These are phyloP conservation scores for Monochamus alternatus DNA, from an alignment of 2,888 invertebrate genomes.

Conservation along the genomic window DNA sequence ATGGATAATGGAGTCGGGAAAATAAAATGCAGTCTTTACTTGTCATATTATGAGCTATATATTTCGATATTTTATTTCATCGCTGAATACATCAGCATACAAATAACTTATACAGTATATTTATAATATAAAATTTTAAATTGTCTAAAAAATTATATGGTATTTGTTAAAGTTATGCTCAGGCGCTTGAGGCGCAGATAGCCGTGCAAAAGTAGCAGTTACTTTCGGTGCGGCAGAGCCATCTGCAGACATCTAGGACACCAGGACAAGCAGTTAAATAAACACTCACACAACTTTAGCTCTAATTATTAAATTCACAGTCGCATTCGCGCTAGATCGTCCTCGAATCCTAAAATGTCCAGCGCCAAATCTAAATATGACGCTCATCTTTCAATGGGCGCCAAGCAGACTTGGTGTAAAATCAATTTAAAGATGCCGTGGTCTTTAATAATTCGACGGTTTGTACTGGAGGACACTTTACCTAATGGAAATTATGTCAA, in stretches of 20 bases:
- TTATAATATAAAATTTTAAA: constrained; percentile 48
- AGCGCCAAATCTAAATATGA: constrained; percentile 35
- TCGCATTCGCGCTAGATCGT: constrained; percentile 66
- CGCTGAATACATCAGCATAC: constrained; percentile 53
- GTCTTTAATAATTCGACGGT: background rate
- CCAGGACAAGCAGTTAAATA: constrained; percentile 70
- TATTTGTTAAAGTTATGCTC: constrained; percentile 54
- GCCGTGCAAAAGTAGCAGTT: constrained; percentile 39
- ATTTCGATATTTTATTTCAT: constrained; percentile 48
- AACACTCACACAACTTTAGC: constrained; percentile 58
- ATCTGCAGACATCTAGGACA: constrained; percentile 63
- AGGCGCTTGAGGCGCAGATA: constrained; percentile 48
- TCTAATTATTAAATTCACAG: constrained; percentile 41
- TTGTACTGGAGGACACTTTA: too few species aligned
- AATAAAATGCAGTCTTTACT: constrained; percentile 42
- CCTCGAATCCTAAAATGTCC: constrained; percentile 65
- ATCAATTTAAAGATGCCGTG: constrained; percentile 20
- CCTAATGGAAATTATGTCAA: background rate
- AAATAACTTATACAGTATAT: constrained; percentile 54
- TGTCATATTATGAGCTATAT: constrained; percentile 49
- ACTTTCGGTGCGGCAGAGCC: constrained; percentile 52
- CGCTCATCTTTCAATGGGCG: background rate
- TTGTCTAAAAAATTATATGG: constrained; percentile 56
- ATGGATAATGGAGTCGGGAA: background rate
- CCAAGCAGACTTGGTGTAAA: constrained; percentile 2